Percentiles rank a stretch among this genome's conserved stretches.
Conservation (phyloP, 2,113 vertebrate genomes). For the Crotophaga sulcirostris region DNA sequence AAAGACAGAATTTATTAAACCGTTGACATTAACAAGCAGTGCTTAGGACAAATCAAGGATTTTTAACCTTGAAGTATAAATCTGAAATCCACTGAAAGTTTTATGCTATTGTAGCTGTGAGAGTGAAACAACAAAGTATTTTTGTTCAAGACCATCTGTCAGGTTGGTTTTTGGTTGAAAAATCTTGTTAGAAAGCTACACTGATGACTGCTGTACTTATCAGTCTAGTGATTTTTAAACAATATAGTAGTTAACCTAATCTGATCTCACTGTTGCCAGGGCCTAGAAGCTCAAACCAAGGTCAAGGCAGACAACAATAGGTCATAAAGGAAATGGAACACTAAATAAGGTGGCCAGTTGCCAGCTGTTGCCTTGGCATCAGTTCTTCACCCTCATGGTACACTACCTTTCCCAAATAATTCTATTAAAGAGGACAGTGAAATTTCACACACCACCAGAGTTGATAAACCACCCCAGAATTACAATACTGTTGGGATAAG, state of each 20-base stretch:
- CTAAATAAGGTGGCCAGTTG: background rate
- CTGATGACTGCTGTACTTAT: background rate
- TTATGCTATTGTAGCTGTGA: background rate
- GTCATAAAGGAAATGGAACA: slow-evolving; percentile 32
- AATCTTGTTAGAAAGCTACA: background rate
- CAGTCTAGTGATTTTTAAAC: background rate
- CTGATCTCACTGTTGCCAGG: slow-evolving; percentile 5
- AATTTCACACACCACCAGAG: background rate
- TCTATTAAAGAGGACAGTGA: background rate
- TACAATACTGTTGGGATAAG: fast-evolving
- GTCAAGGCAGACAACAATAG: slow-evolving; percentile 23
- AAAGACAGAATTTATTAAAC: background rate
- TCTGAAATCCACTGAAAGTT: background rate
- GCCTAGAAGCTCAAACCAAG: background rate
- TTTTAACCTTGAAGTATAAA: background rate
- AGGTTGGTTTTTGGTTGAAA: background rate
- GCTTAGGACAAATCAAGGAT: background rate
- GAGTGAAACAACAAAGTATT: background rate
- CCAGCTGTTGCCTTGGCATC: background rate
- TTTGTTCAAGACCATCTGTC: background rate
- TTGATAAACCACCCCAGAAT: background rate
- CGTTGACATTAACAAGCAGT: background rate
- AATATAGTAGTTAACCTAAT: background rate
- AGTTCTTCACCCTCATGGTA: background rate
- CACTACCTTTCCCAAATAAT: background rate